Evolutionary conservation across 1,140 invertebrate species (phyloP).

Genomic region (Heliothis virescens): DNA sequence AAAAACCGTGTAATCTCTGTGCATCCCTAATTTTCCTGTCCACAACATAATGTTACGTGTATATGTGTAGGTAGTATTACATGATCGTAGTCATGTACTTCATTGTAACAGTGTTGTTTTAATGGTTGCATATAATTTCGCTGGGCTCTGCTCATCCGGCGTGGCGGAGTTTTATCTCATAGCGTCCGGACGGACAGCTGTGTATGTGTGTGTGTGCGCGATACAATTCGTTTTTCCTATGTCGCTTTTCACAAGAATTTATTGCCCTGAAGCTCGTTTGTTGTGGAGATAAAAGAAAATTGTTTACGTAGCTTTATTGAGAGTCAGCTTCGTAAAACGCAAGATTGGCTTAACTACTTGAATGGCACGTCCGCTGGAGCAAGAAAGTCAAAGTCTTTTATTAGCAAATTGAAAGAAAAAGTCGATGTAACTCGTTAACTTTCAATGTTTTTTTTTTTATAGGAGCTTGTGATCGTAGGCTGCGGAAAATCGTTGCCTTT

Average conservation of each 20-base stretch:
- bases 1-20: constrained; percentile 2
- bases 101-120: constrained; percentile 32
- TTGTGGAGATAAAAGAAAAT: background rate
- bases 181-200: constrained; percentile 22
- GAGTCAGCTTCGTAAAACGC: no score
- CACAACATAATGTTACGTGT: background rate
- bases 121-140: constrained; percentile 47
- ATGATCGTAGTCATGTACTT: constrained; percentile 8
- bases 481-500: background rate
- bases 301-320: no score
- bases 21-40: background rate
- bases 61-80: constrained; percentile 2
- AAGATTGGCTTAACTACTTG: background rate
- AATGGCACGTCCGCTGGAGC: background rate
- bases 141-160: constrained; percentile 34
- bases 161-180: constrained; percentile 42
- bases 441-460: background rate
- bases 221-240: background rate
- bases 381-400: background rate
- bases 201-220: background rate
- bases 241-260: constrained; percentile 32
- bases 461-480: no score
- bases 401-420: background rate
- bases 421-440: background rate
- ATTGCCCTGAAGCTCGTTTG: background rate